Base-by-base conservation (phyloP, 2,888 invertebrate genomes). In the Caprella mutica region DNA sequence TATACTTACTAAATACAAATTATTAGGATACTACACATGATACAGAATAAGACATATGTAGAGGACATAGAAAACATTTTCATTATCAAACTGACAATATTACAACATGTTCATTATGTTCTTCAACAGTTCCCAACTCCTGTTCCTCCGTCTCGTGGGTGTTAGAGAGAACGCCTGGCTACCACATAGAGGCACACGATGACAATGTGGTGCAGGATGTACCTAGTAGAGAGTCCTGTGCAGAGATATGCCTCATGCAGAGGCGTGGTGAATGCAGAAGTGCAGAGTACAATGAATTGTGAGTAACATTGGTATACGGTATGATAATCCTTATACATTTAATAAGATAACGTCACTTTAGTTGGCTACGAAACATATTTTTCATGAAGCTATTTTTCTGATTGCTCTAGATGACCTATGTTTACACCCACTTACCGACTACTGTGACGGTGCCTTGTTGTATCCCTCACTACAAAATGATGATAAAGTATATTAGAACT, bases 121-220 rank as follows among this genome's bases (percentile, higher is more conserved):
- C n/a, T n/a, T n/a, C n/a, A n/a, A 2, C 63, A 66, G 68, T 66
- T 3, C 63, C 66, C 2, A 29, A 12, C 29, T 19, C 65, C 17
- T 71, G 76, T 50, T 72, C 74, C 8, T 80, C 81, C 58, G n/a
- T n/a, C n/a, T 78, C 81, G 67, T 90, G 89, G 89, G 77, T 81
- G 27, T 75, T 86, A 52, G 87, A 88, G 69, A 78, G 81, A 67
- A 82, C 83, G 52, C 82, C 84, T 9, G 86, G 87, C 12, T 83
- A 83, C 67, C 80, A 82, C 66, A 73, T 90, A 66, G 78, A 85
- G 55, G 81, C 84, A 14, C 81, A 82, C 66, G 79, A 79, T 61
- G 77, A 79, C 52, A 77, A 78, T 65, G 79, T 78, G 67, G 72
- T 85, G 58, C 71, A 81, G 2, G 74, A 77, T 35, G 76, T 81